phyloP scores from a whole-genome alignment of 2,113 vertebrate species.

The Pheucticus melanocephalus region DNA sequence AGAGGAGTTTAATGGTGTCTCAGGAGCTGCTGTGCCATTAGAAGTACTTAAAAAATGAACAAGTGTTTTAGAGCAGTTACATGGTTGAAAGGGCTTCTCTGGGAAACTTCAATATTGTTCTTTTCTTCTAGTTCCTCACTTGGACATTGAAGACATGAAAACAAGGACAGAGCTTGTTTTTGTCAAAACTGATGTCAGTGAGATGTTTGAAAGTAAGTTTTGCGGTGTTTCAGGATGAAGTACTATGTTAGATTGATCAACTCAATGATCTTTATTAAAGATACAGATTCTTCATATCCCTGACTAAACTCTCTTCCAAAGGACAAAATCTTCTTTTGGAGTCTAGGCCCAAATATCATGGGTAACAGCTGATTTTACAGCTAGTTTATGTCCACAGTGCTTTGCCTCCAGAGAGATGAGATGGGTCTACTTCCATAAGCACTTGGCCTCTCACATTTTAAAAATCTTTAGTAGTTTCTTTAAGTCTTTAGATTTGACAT shows the following conservation, averaged over 20 bases:
- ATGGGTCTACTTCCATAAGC: not conserved
- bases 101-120: not conserved
- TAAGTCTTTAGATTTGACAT: not conserved
- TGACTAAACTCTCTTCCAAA: not conserved
- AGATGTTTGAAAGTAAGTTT: conserved; percentile 28
- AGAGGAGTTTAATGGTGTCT: not conserved
- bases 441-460: not conserved
- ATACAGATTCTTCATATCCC: not conserved
- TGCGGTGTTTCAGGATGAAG: not conserved
- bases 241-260: not conserved
- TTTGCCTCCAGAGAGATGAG: not conserved
- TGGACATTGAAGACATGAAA: not conserved
- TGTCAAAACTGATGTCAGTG: not conserved
- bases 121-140: not conserved
- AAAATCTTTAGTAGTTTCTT: not conserved
- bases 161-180: conserved; percentile 4
- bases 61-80: accelerated
- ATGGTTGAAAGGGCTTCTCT: not conserved
- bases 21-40: not conserved
- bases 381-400: not conserved
- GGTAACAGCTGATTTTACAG: not conserved
- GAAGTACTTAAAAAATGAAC: not conserved
- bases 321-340: not conserved
- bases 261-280: not conserved
- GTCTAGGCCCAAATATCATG: not conserved